Conservation (phyloP, 2,113 vertebrate genomes). For the Cavia porcellus region DNA sequence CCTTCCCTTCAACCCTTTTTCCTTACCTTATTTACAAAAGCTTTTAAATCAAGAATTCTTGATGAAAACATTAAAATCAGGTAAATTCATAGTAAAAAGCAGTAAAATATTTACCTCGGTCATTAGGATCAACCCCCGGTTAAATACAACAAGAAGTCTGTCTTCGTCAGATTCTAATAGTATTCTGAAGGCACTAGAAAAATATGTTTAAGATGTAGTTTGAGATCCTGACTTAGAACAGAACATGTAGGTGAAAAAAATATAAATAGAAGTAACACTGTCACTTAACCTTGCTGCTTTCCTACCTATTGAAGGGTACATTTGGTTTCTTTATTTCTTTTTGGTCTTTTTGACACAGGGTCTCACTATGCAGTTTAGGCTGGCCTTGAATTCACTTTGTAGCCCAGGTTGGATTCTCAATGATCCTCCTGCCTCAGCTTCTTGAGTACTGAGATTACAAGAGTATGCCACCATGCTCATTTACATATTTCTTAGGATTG, state of each 20-base stretch:
- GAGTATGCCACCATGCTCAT: too few relatives aligned
- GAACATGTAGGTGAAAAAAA: slow-evolving; percentile 26
- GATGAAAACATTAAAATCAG: slow-evolving; percentile 51
- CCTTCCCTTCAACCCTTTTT: neutral
- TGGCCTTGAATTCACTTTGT: too few relatives aligned
- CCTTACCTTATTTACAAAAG: neutral
- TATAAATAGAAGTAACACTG: neutral
- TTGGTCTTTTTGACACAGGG: too few relatives aligned
- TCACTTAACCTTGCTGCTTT: slow-evolving; percentile 12
- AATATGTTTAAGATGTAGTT: slow-evolving; percentile 61
- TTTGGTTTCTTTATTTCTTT: neutral
- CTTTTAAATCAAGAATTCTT: neutral
- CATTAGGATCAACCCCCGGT: slow-evolving; percentile 98
- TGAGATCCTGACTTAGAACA: slow-evolving; percentile 57
- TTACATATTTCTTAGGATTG: neutral
- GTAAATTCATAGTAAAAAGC: slow-evolving; percentile 32
- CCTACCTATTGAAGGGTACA: neutral
- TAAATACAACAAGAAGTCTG: slow-evolving; percentile 98
- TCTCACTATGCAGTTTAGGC: too few relatives aligned
- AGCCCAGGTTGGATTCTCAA: too few relatives aligned
- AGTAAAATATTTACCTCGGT: slow-evolving; percentile 93
- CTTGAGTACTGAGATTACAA: too few relatives aligned
- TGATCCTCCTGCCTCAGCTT: too few relatives aligned
- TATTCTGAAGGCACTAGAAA: slow-evolving; percentile 98
- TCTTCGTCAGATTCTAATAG: slow-evolving; percentile 99